A percentile compares a stretch with the other conserved stretches of the same genome.
These are phyloP conservation scores for Aspidiotus rigidus DNA, from an alignment of 2,888 invertebrate species.

Conservation along the genomic window DNA sequence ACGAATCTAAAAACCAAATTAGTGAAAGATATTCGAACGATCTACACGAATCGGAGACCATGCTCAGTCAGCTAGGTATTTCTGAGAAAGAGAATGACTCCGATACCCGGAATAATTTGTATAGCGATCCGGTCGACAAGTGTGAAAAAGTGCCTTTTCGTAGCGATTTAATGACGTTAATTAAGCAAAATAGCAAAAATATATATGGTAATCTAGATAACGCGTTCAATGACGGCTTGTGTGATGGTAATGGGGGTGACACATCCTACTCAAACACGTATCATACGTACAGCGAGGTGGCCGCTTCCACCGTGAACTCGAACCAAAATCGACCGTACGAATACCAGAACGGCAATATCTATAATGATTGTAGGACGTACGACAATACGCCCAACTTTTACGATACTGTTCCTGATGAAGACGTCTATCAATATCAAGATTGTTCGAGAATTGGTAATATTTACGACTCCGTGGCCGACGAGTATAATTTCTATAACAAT, in stretches of 20 bases:
- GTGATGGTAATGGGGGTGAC: neutral
- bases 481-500: neutral
- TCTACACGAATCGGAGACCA: slow-evolving; percentile 27
- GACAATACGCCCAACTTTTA: slow-evolving; percentile 13
- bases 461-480: slow-evolving; percentile 20
- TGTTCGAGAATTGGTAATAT: slow-evolving; percentile 2
- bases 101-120: slow-evolving; percentile 24
- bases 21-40: slow-evolving; percentile 33
- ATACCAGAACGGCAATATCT: neutral
- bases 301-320: slow-evolving; percentile 9
- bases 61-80: slow-evolving; percentile 33
- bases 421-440: neutral
- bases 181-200: slow-evolving; percentile 25
- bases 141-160: slow-evolving; percentile 26
- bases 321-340: slow-evolving; percentile 6
- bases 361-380: neutral
- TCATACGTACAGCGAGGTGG: neutral
- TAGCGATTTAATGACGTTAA: slow-evolving; percentile 24
- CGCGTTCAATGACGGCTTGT: neutral
- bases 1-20: slow-evolving; percentile 21
- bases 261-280: neutral
- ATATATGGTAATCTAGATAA: slow-evolving; percentile 10
- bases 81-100: slow-evolving; percentile 18
- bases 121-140: slow-evolving; percentile 20
- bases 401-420: slow-evolving; percentile 21